A percentile compares a stretch with the other conserved stretches of the same genome.
phyloP scores from a whole-genome alignment of 2,888 invertebrate species.

The Tenthredo distinguenda region DNA sequence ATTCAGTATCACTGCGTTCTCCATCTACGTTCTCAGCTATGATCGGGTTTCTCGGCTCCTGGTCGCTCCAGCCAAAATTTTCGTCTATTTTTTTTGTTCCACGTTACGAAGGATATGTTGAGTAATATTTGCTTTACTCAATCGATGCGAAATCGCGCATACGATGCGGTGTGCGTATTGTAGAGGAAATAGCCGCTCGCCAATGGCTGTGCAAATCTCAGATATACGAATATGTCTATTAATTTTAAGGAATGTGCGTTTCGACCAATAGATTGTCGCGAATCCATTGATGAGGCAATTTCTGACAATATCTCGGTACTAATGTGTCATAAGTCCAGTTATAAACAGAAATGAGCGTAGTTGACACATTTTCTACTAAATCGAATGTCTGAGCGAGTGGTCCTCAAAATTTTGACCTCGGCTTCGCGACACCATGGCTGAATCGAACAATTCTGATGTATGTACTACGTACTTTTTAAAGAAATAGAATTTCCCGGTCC shows the following conservation, averaged over 20 bases:
- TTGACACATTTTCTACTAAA: neutral
- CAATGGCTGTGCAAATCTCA: neutral
- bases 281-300: conserved; percentile 1
- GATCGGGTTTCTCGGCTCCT: neutral
- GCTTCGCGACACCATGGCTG: neutral
- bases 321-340: neutral
- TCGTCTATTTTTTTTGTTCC: neutral
- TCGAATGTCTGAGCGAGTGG: neutral
- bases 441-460: neutral
- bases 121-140: neutral
- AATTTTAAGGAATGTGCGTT: neutral
- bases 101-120: neutral
- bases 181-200: neutral
- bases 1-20: neutral
- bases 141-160: neutral
- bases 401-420: neutral
- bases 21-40: neutral
- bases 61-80: neutral
- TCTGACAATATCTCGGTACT: neutral
- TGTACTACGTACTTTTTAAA: neutral
- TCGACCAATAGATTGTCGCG: neutral
- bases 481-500: neutral
- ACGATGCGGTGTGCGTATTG: neutral
- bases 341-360: neutral
- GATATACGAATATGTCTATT: neutral